A percentile compares a stretch with the other conserved stretches of the same genome.
phyloP scores from a whole-genome alignment of 2,888 invertebrate species.

The Embidobia sp. region DNA sequence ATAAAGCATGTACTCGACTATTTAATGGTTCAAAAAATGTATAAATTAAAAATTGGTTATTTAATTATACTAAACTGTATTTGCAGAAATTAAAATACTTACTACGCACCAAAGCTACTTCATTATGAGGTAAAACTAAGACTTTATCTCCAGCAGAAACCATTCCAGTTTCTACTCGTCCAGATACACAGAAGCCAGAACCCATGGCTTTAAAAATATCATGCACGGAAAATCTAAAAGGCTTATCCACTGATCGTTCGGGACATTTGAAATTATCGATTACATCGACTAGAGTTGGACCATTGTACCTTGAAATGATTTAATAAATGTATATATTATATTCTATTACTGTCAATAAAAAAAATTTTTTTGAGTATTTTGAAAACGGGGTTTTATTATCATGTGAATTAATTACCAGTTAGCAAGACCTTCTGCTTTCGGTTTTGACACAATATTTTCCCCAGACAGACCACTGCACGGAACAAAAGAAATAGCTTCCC shows the following conservation, averaged over 20 bases:
- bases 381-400: no score
- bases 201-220: slow-evolving; percentile 97
- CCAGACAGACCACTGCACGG: slow-evolving; percentile 99
- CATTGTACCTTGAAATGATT: slow-evolving; percentile 86
- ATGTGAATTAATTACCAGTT: no score
- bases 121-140: slow-evolving; percentile 92
- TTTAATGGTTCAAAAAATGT: no score
- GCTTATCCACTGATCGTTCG: slow-evolving; percentile 92
- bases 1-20: no score
- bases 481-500: slow-evolving; percentile 94
- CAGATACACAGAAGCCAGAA: slow-evolving; percentile 94
- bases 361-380: no score
- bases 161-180: slow-evolving; percentile 95
- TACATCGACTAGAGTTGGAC: slow-evolving; percentile 91
- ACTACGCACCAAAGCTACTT: slow-evolving; percentile 91
- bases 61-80: no score
- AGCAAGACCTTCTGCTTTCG: slow-evolving; percentile 85
- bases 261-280: slow-evolving; percentile 94
- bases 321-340: background rate
- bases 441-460: slow-evolving; percentile 90
- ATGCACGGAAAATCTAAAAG: slow-evolving; percentile 94
- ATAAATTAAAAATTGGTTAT: no score
- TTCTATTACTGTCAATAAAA: no score
- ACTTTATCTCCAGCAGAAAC: slow-evolving; percentile 93
- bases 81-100: slow-evolving; percentile 72